phyloP scores from a whole-genome alignment of 1,140 invertebrate species.

The Notospermus geniculatus region DNA sequence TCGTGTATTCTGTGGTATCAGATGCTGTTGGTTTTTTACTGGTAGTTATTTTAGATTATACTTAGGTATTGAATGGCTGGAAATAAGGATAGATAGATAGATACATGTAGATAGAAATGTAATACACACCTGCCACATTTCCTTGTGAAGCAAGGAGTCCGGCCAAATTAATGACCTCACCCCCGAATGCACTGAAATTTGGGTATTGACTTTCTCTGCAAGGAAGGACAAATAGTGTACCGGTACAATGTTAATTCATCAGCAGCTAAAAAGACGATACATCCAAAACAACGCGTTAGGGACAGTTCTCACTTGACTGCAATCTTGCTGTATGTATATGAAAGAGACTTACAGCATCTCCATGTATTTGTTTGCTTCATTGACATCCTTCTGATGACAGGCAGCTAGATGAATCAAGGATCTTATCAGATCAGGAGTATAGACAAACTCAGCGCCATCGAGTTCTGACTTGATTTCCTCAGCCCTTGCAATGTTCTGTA shows the following conservation, averaged over 20 bases:
- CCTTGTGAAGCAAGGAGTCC: conserved; percentile 8
- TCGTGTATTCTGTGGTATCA: not conserved
- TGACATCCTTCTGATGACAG: conserved; percentile 14
- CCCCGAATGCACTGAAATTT: conserved; percentile 6
- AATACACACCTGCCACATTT: conserved; percentile 12
- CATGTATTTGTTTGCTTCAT: conserved; percentile 12
- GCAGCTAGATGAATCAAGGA: conserved; percentile 17
- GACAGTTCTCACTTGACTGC: not conserved
- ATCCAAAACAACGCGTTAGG: not conserved
- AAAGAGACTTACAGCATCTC: conserved; percentile 14
- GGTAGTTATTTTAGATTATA: not conserved
- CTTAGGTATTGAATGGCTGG: not conserved
- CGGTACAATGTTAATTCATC: not conserved
- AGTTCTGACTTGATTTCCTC: conserved; percentile 14
- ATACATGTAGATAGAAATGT: not conserved
- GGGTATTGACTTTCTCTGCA: conserved; percentile 17
- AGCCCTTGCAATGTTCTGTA: conserved; percentile 14
- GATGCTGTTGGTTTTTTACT: not conserved
- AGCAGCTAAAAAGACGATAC: not conserved
- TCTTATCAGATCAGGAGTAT: conserved; percentile 14
- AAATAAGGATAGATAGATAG: no score
- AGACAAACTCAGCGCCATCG: conserved; percentile 19
- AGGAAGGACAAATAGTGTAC: not conserved
- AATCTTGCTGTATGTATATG: not conserved
- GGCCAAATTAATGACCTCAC: conserved; percentile 16